Base-by-base conservation (phyloP, 2,797 vertebrate species). In the Cygnus olor region DNA sequence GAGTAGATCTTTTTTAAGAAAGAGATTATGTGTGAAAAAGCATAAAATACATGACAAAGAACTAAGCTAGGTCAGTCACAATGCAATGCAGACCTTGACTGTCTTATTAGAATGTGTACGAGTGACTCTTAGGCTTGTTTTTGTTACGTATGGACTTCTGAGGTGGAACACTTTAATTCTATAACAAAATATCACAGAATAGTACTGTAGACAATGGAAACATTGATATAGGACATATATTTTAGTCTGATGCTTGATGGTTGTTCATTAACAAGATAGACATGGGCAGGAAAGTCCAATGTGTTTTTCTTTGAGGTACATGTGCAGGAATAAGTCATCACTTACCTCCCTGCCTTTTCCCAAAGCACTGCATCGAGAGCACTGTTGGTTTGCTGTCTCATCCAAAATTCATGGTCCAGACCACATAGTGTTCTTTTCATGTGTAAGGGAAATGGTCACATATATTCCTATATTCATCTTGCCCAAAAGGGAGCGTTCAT, bases 11-110 rank as follows among this genome's bases (percentile, higher is more conserved):
- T 44, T 44, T 11, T 32, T 65, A 65, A 44, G 42, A 92, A 91
- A 85, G 82, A 88, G 47, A 57, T 58, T 65, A 53, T 65, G 10
- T 82, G 80, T 70, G 53, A 73, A 45, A 74, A 42, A 47, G 44
- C 85, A 90, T 96, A 85, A 95, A 87, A 92, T 83, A 87, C 83
- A 45, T 63, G 22, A 8, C 36, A 19, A 20, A 85, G 93, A 93
- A 45, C 89, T 73, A 95, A 93, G 81, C 77, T 45, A 90, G 92
- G 74, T 4, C n/a, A 44, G 40, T 34, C 34, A 57, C 65, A 22
- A 11, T 47, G 25, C 42, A 68, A 21, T 22, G 42, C 42, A 76
- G 27, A 28, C 16, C 51, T 34, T 57, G 80, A 30, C 78, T 49
- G 57, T 87, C 64, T 58, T 36, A 68, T 51, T 69, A 85, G 85